A percentile compares a stretch with the other conserved stretches of the same genome.
Evolutionary conservation across 2,113 vertebrate genomes (phyloP).

Genomic region (Telmatochromis bifrenatus): DNA sequence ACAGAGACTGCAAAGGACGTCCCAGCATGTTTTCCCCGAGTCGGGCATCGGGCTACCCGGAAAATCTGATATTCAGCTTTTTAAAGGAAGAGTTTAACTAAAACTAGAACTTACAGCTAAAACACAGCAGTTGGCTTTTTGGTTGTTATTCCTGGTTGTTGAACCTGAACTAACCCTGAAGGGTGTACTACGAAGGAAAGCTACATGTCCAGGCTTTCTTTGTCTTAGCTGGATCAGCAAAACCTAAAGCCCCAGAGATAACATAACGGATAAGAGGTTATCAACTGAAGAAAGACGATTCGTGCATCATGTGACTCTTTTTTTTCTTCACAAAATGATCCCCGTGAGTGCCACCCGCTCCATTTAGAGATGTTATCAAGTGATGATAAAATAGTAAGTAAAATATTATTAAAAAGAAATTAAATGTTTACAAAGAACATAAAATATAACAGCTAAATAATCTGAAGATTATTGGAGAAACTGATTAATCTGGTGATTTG

Average conservation of each 20-base stretch:
- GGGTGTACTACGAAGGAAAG: not conserved
- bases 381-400: not conserved
- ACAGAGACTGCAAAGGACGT: not conserved
- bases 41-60: not conserved
- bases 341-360: not conserved
- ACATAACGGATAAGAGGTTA: not conserved
- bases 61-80: not conserved
- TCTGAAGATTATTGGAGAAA: not conserved
- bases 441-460: not conserved
- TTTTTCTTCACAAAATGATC: not conserved
- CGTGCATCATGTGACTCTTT: not conserved
- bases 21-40: not conserved
- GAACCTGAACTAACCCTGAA: not conserved
- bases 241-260: not conserved
- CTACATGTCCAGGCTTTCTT: fast-evolving
- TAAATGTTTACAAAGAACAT: not conserved
- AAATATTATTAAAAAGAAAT: not conserved
- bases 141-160: not conserved
- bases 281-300: not conserved
- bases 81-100: not conserved
- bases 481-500: not conserved
- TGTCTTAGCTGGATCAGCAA: not conserved
- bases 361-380: not conserved
- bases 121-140: not conserved
- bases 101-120: not conserved